Evolutionary conservation across 2,113 vertebrate species (phyloP).

Genomic region (Protomyctophum bolini): DNA sequence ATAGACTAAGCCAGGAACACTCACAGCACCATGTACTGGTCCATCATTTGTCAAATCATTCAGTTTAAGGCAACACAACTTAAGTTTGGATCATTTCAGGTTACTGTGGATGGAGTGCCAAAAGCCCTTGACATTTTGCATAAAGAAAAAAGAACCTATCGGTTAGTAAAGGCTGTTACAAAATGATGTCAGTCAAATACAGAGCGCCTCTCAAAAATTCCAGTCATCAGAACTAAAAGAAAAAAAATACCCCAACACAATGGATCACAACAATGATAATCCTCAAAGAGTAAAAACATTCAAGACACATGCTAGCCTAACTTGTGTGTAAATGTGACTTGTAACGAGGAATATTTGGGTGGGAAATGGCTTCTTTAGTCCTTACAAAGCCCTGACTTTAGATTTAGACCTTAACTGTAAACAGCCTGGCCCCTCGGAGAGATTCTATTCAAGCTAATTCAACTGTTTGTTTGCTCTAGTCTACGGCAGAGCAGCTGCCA

Average conservation of each 20-base stretch:
- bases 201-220: constrained; percentile 65
- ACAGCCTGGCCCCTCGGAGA: constrained; percentile 19
- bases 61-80: constrained; percentile 95
- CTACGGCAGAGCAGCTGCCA: constrained; percentile 51
- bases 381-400: constrained; percentile 50
- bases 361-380: constrained; percentile 57
- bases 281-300: constrained; percentile 36
- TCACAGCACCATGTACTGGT: constrained; percentile 71
- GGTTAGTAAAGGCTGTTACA: constrained; percentile 75
- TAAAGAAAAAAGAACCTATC: constrained; percentile 74
- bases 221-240: constrained; percentile 44
- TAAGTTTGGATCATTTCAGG: constrained; percentile 79
- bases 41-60: constrained; percentile 76
- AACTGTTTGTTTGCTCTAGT: constrained; percentile 36
- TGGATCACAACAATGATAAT: constrained; percentile 13
- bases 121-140: constrained; percentile 83
- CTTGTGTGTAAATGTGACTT: constrained; percentile 50
- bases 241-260: constrained; percentile 30
- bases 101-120: constrained; percentile 92
- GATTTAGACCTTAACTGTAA: constrained; percentile 31
- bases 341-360: constrained; percentile 39
- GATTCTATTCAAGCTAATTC: constrained; percentile 27
- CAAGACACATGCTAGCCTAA: constrained; percentile 30
- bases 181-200: constrained; percentile 66
- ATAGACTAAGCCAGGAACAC: constrained; percentile 39